Percentiles rank a stretch among this genome's conserved stretches.
phyloP scores from a whole-genome alignment of 2,113 vertebrate genomes.

The Syngnathus typhle region DNA sequence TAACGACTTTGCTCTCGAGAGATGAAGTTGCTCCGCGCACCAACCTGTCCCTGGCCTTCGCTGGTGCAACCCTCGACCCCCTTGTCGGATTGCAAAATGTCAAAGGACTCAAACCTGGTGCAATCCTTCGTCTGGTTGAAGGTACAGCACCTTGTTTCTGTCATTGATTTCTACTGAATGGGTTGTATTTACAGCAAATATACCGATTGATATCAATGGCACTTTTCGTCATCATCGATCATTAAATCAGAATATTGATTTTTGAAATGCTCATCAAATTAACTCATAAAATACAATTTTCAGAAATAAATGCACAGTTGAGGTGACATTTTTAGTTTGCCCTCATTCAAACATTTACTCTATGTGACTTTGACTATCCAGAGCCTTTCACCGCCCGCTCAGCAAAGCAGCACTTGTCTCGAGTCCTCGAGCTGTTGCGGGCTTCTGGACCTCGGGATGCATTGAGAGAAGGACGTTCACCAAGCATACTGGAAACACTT shows the following conservation, averaged over 20 bases:
- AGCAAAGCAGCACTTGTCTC: slow-evolving; percentile 68
- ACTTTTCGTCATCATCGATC: not conserved
- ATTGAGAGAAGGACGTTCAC: slow-evolving; percentile 71
- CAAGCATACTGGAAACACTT: slow-evolving; percentile 66
- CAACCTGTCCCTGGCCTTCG: slow-evolving; percentile 61
- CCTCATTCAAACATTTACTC: not conserved
- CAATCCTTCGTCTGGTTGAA: slow-evolving; percentile 68
- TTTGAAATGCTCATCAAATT: not conserved
- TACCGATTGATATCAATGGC: not conserved
- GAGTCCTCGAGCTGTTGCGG: slow-evolving; percentile 71
- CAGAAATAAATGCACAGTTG: not conserved
- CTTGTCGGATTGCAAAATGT: slow-evolving; percentile 61
- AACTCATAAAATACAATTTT: not conserved
- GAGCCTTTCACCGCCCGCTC: slow-evolving; percentile 72
- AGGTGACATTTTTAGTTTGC: not conserved
- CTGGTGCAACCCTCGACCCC: slow-evolving; percentile 64
- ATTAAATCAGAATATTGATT: not conserved
- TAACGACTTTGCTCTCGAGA: slow-evolving; percentile 57
- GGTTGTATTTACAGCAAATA: slow-evolving; percentile 2
- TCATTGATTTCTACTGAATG: not conserved
- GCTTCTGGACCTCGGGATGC: slow-evolving; percentile 66
- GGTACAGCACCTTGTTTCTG: slow-evolving; percentile 38
- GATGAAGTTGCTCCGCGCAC: slow-evolving; percentile 70
- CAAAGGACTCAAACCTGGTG: slow-evolving; percentile 69
- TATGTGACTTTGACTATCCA: slow-evolving; percentile 32